Evolutionary conservation across 2,113 vertebrate species (phyloP).

Genomic region (Brachypodius melanocephalos): DNA sequence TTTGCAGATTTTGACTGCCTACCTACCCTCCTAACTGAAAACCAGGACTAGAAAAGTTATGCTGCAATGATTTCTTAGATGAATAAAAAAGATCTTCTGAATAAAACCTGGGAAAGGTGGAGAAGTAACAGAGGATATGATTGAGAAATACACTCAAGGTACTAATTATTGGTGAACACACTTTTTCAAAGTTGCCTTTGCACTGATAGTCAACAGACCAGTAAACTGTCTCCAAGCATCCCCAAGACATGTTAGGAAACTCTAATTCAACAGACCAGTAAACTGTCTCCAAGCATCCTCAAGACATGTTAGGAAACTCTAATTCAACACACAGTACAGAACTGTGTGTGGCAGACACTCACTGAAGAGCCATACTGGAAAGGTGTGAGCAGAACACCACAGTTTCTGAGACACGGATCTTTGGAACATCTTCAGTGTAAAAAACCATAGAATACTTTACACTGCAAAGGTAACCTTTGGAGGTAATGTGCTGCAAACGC

Average conservation of each 20-base stretch:
- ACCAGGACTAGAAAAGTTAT: neutral
- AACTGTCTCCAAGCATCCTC: neutral
- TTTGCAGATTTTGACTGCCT: neutral
- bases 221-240: neutral
- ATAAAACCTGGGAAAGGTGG: neutral
- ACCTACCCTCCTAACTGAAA: neutral
- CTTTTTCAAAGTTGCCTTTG: neutral
- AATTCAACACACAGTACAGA: neutral
- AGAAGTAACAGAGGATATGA: neutral
- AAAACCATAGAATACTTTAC: neutral
- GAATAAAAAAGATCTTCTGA: neutral
- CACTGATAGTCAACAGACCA: neutral
- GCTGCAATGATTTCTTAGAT: neutral
- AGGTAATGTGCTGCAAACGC: neutral
- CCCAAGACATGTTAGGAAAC: neutral
- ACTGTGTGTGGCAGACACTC: neutral
- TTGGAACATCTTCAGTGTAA: neutral
- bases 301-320: neutral
- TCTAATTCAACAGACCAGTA: neutral
- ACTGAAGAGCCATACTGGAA: neutral
- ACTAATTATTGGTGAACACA: neutral
- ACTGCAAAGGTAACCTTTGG: neutral
- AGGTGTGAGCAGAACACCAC: neutral
- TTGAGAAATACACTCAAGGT: neutral
- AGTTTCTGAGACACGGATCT: neutral